Base-by-base conservation (phyloP, 2,888 invertebrate species). In the Nebria brevicollis region DNA sequence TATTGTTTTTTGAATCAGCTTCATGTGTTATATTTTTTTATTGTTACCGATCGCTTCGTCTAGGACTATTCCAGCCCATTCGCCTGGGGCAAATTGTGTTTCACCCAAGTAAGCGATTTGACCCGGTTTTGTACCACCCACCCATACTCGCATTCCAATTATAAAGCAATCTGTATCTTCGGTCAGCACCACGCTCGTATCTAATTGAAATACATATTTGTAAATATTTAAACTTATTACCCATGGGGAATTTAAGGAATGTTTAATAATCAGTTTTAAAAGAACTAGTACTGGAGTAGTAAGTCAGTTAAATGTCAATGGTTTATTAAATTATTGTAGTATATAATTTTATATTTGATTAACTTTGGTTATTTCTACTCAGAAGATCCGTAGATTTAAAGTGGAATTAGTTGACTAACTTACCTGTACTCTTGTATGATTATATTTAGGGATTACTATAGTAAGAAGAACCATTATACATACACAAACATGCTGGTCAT, bases 61-160 rank as follows among this genome's bases (percentile, higher is more conserved):
- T 84, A 99, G 93, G 83, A 97, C 98, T 82, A 99, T 94, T 75
- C 98, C 99, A 75, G 98, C 98, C 98, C 98, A 99, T 84, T 98
- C 97, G 82, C 99, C 99, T 25, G 97, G 97, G 15, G 98, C 98
- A 90, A 99, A 98, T 89, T 98, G 96, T 77, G 98, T 97, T 87
- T 97, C 97, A 43, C 98, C 97, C 81, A 98, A 95, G 89, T 95
- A 98, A 66, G 97, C 96, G 85, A 99, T 96, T 87, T 95, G 94
- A 64, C 98, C 98, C 1, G 97, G 94, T 88, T 98, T 98, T 77
- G 94, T 93, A 80, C 97, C 97, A 85, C 96, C 96, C 83, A 98
- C 97, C 95, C 96, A 98, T 84, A 98, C 96, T 83, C 95, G 92
- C 88, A 98, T 96, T 42, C 98, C 98, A 87, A 98, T 97, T 86